Evolutionary conservation across 2,888 invertebrate genomes (phyloP).

Genomic region (Andricus curvator): DNA sequence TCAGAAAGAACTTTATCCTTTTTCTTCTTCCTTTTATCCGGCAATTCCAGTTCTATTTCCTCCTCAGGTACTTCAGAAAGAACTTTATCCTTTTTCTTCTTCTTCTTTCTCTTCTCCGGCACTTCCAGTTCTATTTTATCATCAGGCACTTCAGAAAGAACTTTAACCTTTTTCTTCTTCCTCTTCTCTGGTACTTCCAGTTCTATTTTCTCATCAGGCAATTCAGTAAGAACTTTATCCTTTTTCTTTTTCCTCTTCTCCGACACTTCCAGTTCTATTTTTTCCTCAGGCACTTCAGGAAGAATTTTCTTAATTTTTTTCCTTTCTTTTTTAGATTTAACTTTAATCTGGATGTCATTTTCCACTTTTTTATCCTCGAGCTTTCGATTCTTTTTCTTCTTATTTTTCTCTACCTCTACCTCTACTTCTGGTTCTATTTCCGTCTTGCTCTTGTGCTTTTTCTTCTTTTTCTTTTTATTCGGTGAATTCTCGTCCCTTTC

Average conservation of each 20-base stretch:
- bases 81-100: not conserved
- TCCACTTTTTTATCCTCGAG: not conserved
- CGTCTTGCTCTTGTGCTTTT: not conserved
- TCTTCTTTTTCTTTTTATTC: slow-evolving; percentile 26
- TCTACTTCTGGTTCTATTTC: not conserved
- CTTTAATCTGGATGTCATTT: not conserved
- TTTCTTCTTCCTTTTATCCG: slow-evolving; percentile 2
- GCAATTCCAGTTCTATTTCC: not conserved
- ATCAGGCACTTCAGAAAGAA: no score
- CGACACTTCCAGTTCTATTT: not conserved
- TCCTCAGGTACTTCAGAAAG: not conserved
- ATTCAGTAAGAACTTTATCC: not conserved
- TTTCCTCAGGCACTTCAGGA: not conserved
- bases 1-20: not conserved
- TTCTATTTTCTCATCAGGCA: not conserved
- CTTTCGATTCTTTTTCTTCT: slow-evolving; percentile 14
- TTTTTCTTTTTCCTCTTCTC: slow-evolving; percentile 1
- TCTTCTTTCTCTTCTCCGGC: not conserved
- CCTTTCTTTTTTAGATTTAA: not conserved
- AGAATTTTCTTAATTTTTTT: not conserved
- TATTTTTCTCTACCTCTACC: not conserved
- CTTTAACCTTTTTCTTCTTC: not conserved
- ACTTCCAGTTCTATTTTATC: not conserved
- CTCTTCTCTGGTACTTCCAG: not conserved
- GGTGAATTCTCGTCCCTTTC: not conserved